Percentiles rank a stretch among this genome's conserved stretches.
Evolutionary conservation across 2,113 vertebrate genomes (phyloP).

Genomic region (Motacilla tschutschensis): DNA sequence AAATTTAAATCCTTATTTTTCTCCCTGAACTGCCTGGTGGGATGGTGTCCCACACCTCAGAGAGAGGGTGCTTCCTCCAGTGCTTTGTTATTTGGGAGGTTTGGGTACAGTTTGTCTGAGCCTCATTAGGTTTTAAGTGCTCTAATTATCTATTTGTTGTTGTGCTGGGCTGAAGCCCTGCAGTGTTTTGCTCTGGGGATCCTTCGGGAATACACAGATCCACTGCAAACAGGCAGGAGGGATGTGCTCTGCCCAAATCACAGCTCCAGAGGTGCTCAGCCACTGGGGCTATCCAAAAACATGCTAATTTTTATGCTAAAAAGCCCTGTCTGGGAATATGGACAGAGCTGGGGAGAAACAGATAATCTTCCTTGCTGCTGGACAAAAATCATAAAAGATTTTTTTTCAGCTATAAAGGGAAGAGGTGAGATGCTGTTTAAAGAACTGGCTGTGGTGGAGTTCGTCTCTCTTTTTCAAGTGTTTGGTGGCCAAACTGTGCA

Average conservation of each 20-base stretch:
- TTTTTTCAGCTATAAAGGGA: neutral
- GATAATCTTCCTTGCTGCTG: neutral
- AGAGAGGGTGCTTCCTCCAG: neutral
- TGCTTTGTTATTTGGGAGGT: neutral
- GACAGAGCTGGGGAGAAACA: neutral
- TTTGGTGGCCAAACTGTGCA: neutral
- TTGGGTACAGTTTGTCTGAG: neutral
- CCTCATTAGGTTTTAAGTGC: neutral
- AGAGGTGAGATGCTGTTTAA: neutral
- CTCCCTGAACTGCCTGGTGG: neutral
- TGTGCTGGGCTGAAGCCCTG: neutral
- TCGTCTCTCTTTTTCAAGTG: neutral
- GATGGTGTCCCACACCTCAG: neutral
- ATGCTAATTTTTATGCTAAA: neutral
- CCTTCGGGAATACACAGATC: neutral
- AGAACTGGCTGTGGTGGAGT: neutral
- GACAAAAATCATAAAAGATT: rapidly evolving
- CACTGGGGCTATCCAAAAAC: neutral
- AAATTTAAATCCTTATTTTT: neutral
- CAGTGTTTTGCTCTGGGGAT: neutral
- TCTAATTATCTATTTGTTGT: neutral
- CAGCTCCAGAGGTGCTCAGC: neutral
- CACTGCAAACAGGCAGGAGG: neutral
- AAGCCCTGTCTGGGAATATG: neutral
- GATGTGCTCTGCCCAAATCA: neutral